A percentile compares a stretch with the other conserved stretches of the same genome.
These are phyloP conservation scores for Cotesia chilonis DNA, from an alignment of 1,140 invertebrate species.

Conservation along the genomic window DNA sequence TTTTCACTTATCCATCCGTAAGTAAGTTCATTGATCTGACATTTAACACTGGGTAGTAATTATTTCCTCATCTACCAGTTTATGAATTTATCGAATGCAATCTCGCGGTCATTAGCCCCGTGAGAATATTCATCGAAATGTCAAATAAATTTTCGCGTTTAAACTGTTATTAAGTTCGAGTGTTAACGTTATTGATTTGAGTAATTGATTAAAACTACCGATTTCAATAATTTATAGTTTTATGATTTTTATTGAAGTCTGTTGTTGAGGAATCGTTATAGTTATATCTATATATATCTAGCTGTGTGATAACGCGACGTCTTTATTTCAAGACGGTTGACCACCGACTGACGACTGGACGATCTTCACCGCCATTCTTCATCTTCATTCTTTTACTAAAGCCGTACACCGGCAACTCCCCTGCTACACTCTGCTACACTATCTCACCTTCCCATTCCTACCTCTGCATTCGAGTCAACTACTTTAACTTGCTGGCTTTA, in stretches of 20 bases:
- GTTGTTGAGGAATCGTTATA: too few relatives aligned
- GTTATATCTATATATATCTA: background rate
- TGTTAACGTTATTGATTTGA: too few relatives aligned
- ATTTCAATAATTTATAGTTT: too few relatives aligned
- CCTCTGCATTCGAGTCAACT: background rate
- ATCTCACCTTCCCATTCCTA: constrained; percentile 29
- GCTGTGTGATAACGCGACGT: constrained; percentile 31
- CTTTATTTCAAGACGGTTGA: constrained; percentile 57
- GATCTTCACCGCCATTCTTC: constrained; percentile 60
- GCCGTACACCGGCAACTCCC: constrained; percentile 34
- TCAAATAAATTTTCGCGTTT: background rate
- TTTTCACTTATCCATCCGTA: background rate
- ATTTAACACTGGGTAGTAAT: constrained; percentile 20
- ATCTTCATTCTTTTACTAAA: constrained; percentile 58
- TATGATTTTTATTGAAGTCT: too few relatives aligned
- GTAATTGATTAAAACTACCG: too few relatives aligned
- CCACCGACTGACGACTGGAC: constrained; percentile 59
- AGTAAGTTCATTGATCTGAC: constrained; percentile 26
- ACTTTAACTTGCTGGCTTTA: background rate
- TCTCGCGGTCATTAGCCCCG: background rate
- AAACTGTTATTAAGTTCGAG: too few relatives aligned
- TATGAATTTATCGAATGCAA: constrained; percentile 19
- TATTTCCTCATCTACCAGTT: constrained; percentile 27
- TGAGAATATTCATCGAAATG: background rate
- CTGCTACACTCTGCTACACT: constrained; percentile 35